These are phyloP conservation scores for Calameuta filiformis DNA, from an alignment of 2,888 invertebrate species.

Conservation along the genomic window DNA sequence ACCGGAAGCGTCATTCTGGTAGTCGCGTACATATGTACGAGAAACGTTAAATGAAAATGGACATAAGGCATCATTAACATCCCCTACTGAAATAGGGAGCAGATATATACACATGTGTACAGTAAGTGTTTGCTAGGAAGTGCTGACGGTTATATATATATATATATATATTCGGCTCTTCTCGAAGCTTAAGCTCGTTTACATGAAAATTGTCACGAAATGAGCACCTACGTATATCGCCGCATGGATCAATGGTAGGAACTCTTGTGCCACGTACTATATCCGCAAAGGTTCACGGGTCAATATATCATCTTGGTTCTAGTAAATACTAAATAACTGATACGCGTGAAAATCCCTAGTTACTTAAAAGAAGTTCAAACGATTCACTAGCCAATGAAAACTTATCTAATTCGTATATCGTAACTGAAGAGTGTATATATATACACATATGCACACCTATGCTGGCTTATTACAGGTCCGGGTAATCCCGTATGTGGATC, in stretches of 20 bases:
- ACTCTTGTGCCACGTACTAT: background rate
- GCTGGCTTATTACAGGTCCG: background rate
- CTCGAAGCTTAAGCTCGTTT: background rate
- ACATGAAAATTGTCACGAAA: background rate
- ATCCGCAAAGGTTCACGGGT: background rate
- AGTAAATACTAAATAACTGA: background rate
- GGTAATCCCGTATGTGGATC: constrained; percentile 2
- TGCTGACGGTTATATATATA: background rate
- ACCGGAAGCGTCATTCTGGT: background rate
- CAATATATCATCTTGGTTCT: background rate
- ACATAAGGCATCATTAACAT: background rate
- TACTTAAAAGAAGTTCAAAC: background rate
- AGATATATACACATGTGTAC: background rate
- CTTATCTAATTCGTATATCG: background rate
- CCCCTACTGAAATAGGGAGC: background rate
- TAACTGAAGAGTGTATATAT: background rate
- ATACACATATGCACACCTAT: background rate
- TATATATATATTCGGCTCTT: background rate
- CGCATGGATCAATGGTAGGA: background rate
- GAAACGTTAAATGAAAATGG: background rate
- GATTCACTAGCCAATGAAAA: background rate
- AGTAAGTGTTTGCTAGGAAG: background rate
- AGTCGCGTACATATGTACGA: background rate
- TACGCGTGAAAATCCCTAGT: background rate
- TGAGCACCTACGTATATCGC: background rate